Base-by-base conservation (phyloP, 1,140 invertebrate genomes). In the Temnothorax curvispinosus region DNA sequence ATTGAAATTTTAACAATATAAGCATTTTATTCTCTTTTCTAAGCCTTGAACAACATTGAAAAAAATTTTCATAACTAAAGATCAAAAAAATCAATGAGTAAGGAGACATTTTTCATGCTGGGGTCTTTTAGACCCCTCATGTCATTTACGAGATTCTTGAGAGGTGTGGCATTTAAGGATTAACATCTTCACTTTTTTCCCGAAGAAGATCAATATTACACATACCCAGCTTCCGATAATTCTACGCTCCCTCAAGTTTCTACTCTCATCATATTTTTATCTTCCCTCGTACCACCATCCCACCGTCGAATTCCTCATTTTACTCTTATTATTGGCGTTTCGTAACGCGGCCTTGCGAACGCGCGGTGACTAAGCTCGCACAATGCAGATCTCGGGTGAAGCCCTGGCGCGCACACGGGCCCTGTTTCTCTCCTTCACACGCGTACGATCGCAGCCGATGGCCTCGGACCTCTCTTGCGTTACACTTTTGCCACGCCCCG, bases 401-500 rank as follows among this genome's bases (percentile, higher is more conserved):
- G 87, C 60, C 75, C 44, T 87, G 90, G 54, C 81, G 78, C 54
- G 65, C 67, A 74, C 58, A 38, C 67, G 76, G 88, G 77, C 78
- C 84, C 87, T 91, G 89, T 89, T 92, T 91, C 87, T 88, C 89
- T 92, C 90, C 71, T 85, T 88, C 90, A 88, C 87, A 86, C 84
- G 75, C 85, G 82, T 78, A 62, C 80, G 89, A 84, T 89, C 90
- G 76, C 77, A 81, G 78, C 77, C 86, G 77, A 89, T 89, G 92
- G 91, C 92, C 92, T 93, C 91, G 89, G 91, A 90, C 89, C 89
- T 92, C 90, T 94, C 93, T 94, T 95, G 94, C 94, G 94, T 95
- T 95, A 95, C 94, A 95, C 94, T 95, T 95, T 94, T 93, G 93
- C 94, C 94, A 95, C 94, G 93, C 94, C 94, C 94, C 91, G 93